These are phyloP conservation scores for Cylindroiulus punctatus DNA, from an alignment of 2,888 invertebrate species.

Conservation along the genomic window DNA sequence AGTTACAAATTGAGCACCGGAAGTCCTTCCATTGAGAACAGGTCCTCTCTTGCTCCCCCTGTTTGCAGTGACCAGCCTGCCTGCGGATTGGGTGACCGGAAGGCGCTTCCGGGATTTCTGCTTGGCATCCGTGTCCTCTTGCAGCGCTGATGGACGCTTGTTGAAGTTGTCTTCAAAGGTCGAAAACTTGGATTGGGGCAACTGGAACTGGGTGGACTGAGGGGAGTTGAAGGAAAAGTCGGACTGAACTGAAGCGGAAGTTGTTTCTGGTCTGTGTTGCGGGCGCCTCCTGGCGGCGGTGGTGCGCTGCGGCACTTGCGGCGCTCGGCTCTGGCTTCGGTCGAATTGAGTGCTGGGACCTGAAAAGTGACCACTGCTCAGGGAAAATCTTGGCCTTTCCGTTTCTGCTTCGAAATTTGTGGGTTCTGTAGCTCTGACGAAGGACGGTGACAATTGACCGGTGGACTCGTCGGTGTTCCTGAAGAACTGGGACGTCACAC, in stretches of 20 bases:
- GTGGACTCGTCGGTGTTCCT: conserved; percentile 16
- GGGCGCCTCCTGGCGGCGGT: conserved; percentile 28
- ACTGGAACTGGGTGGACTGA: conserved; percentile 3
- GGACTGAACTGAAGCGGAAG: background rate
- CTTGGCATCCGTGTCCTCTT: background rate
- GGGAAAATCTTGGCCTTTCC: conserved; percentile 30
- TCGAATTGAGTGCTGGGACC: background rate
- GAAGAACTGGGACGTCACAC: conserved; percentile 20
- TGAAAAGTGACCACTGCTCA: conserved; percentile 13
- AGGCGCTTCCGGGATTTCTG: background rate
- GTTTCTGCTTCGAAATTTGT: conserved; percentile 44
- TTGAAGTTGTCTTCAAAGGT: background rate
- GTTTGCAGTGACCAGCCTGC: background rate
- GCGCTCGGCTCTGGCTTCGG: background rate
- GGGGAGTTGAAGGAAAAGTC: conserved; percentile 26
- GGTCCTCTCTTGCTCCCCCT: conserved; percentile 48
- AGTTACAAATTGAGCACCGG: conserved; percentile 42
- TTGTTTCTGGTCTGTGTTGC: background rate
- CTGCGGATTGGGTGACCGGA: conserved; percentile 46
- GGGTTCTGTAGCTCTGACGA: conserved; percentile 53
- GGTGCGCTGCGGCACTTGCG: background rate
- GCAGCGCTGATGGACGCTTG: background rate
- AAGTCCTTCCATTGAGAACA: conserved; percentile 19
- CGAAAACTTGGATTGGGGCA: background rate
- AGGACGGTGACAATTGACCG: conserved; percentile 51